Evolutionary conservation across 2,113 vertebrate genomes (phyloP).

Genomic region (Chaetodon auriga): DNA sequence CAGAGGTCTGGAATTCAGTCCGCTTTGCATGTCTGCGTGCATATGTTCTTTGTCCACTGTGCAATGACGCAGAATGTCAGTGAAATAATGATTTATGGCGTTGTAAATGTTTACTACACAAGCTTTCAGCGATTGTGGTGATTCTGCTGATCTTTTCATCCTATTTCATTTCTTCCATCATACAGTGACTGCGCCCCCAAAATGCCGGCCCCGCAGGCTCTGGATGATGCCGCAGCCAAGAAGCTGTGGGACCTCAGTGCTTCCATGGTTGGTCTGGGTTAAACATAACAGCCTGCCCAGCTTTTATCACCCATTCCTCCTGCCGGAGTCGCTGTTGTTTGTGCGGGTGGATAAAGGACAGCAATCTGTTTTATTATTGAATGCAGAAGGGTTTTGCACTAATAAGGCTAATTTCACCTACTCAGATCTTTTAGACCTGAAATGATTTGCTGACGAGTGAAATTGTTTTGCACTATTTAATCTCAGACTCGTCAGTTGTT

Average conservation of each 20-base stretch:
- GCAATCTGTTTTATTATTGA: background rate
- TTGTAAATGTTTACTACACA: too few species aligned
- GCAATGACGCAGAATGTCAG: background rate
- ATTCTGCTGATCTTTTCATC: background rate
- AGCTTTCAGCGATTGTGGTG: too few species aligned
- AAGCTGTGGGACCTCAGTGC: conserved; percentile 83
- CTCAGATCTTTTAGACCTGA: background rate
- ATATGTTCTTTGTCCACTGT: background rate
- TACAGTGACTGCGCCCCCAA: conserved; percentile 82
- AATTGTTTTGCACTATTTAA: conserved; percentile 38
- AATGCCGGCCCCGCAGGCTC: conserved; percentile 68
- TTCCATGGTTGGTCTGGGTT: conserved; percentile 79
- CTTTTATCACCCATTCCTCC: background rate
- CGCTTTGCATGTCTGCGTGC: background rate
- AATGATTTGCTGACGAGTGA: background rate
- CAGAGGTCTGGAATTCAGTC: background rate
- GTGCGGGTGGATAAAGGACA: background rate
- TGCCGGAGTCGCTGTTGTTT: background rate
- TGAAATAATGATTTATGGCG: too few species aligned
- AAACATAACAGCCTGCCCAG: conserved; percentile 12
- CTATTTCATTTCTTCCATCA: conserved; percentile 14
- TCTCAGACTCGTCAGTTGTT: background rate
- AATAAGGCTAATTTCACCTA: background rate
- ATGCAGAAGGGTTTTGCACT: background rate
- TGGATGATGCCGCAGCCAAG: conserved; percentile 75